Base-by-base conservation (phyloP, 2,113 vertebrate genomes). In the Limanda limanda region DNA sequence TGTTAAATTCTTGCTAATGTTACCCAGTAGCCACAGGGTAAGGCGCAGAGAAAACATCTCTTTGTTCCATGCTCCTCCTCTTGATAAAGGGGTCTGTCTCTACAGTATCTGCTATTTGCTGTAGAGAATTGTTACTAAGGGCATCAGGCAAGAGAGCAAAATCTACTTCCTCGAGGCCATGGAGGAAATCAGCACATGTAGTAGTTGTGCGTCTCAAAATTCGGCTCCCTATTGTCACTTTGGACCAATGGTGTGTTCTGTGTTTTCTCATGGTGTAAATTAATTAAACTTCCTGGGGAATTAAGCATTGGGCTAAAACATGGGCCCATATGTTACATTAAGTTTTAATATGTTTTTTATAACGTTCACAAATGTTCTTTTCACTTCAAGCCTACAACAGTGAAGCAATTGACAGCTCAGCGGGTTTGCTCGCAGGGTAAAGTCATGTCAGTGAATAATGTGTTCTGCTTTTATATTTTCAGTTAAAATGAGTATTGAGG, bases 51-150 rank as follows among this genome's bases (percentile, higher is more conserved):
- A 93, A 92, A 87, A 83, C 10, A 17, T 45, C 25, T 81, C 92
- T 94, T 92, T 94, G 92, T 94, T 27, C 61, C 12, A 40, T 23
- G 72, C 71, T 83, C 78, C 79, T 84, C 84, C 77, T 87, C 79
- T 69, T 52, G 45, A 71, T 67, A 64, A 74, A 85, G 58, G 35
- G 54, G 71, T n/a, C 65, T 35, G 68, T 90, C 82, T 81, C 68
- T 71, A 69, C 68, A 61, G 52, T 71, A 21, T 67, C 48, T 72
- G 69, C 66, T 80, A 42, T 76, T 71, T 69, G 25, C 60, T 73
- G 59, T 15, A 78, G 55, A 74, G 67, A 83, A 42, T 59, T 76
- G 79, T 74, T 69, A 84, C 69, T 71, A 69, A 82, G 57, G 67
- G 58, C 63, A 84, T 51, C 15, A 55, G 61, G 57, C 59, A 59